These are phyloP conservation scores for Rhadinocentrus ornatus DNA, from an alignment of 2,797 vertebrate genomes.

Conservation along the genomic window DNA sequence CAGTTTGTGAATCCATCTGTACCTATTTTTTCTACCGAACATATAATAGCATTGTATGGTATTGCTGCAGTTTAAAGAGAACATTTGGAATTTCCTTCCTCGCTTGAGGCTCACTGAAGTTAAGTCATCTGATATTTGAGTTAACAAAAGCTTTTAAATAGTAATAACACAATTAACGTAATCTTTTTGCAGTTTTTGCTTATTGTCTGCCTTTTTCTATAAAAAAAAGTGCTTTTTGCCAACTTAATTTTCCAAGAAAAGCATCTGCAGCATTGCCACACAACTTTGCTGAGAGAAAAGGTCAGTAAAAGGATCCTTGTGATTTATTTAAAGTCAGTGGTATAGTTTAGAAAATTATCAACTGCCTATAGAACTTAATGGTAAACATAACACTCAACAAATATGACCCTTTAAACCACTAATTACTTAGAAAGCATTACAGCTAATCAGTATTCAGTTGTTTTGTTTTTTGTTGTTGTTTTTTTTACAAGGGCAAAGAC, in stretches of 20 bases:
- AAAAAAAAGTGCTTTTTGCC: not conserved
- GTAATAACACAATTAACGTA: not conserved
- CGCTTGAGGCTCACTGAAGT: constrained; percentile 10
- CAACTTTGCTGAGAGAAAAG: not conserved
- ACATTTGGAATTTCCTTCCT: constrained; percentile 1
- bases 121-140: constrained; percentile 11
- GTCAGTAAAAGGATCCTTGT: not conserved
- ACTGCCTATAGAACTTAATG: constrained; percentile 13
- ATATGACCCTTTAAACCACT: constrained; percentile 14
- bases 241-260: not conserved
- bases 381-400: constrained; percentile 16
- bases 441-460: not conserved
- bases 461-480: not conserved
- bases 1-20: constrained; percentile 1
- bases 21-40: not conserved
- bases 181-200: not conserved
- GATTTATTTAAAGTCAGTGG: constrained; percentile 16
- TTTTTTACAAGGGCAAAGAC: not conserved
- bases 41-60: not conserved
- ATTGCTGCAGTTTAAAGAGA: not conserved
- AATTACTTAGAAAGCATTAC: constrained; percentile 13
- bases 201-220: constrained; percentile 3
- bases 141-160: constrained; percentile 11
- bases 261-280: not conserved
- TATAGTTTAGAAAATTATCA: constrained; percentile 8